Percentiles rank a stretch among this genome's conserved stretches.
Conservation (phyloP, 2,888 invertebrate species). For the Zootermopsis nevadensis region DNA sequence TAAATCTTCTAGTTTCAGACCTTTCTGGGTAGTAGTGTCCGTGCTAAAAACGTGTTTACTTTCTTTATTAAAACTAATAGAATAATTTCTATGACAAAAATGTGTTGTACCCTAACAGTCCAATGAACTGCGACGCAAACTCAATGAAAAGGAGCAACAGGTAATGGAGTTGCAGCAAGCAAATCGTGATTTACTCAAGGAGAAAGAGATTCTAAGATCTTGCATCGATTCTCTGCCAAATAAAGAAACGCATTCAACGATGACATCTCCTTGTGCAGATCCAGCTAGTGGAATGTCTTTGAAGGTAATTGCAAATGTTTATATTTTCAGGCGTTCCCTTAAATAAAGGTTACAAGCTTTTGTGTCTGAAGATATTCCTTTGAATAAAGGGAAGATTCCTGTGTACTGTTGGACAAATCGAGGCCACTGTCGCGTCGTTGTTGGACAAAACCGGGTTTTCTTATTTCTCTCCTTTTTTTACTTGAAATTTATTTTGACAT, state of each 20-base stretch:
- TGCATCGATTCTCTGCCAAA: constrained; percentile 58
- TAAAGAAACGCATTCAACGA: constrained; percentile 34
- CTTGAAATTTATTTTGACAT: too few relatives aligned
- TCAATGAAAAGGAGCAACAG: constrained; percentile 62
- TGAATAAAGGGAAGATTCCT: too few relatives aligned
- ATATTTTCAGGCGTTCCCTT: neutral
- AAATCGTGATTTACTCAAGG: constrained; percentile 62
- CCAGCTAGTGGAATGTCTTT: neutral
- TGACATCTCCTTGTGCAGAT: constrained; percentile 22
- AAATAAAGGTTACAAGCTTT: too few relatives aligned
- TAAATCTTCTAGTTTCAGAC: too few relatives aligned
- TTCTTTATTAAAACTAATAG: too few relatives aligned
- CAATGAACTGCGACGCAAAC: constrained; percentile 59
- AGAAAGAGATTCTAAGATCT: constrained; percentile 63
- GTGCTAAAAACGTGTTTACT: too few relatives aligned
- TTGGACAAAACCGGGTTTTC: too few relatives aligned
- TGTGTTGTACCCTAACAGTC: constrained; percentile 53
- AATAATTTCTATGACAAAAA: neutral
- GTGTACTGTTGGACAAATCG: too few relatives aligned
- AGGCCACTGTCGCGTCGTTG: too few relatives aligned
- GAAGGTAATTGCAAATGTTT: constrained; percentile 16
- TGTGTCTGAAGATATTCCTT: too few relatives aligned
- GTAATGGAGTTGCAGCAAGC: constrained; percentile 63
- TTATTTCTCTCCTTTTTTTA: too few relatives aligned
- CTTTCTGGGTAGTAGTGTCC: too few relatives aligned